phyloP scores from a whole-genome alignment of 2,888 invertebrate species.

The Mycalesis mineus region DNA sequence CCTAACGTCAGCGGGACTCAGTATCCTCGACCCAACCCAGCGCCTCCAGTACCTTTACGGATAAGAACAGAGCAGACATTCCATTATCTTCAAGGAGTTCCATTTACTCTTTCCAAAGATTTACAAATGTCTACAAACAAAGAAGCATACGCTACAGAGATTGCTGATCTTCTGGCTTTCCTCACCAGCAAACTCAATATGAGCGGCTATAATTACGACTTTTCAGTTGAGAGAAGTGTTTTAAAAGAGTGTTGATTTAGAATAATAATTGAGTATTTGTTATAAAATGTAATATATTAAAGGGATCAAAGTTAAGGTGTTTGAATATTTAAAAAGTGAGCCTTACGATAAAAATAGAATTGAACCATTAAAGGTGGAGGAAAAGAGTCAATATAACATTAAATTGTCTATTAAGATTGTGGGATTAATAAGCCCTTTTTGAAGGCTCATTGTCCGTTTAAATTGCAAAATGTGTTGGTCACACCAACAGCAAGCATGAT shows the following conservation, averaged over 20 bases:
- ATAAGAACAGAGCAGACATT: conserved; percentile 49
- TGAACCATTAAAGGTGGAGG: too few species aligned
- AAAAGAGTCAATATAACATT: too few species aligned
- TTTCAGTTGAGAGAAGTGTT: conserved; percentile 75
- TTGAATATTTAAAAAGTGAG: too few species aligned
- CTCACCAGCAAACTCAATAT: conserved; percentile 66
- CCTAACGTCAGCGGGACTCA: conserved; percentile 51
- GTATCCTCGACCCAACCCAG: conserved; percentile 57
- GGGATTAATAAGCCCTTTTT: too few species aligned
- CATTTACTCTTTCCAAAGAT: conserved; percentile 71
- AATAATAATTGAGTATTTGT: too few species aligned
- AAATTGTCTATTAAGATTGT: too few species aligned
- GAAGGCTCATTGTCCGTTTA: too few species aligned
- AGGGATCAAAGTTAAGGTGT: too few species aligned
- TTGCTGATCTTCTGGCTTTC: conserved; percentile 72
- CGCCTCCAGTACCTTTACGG: conserved; percentile 41
- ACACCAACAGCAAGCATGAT: too few species aligned
- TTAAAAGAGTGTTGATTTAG: conserved; percentile 61
- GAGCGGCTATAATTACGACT: conserved; percentile 69
- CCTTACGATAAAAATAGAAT: too few species aligned
- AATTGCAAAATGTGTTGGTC: too few species aligned
- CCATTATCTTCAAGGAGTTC: conserved; percentile 76
- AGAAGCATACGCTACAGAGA: conserved; percentile 68
- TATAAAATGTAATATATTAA: too few species aligned
- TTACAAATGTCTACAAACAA: conserved; percentile 67